These are phyloP conservation scores for Eufriesea mexicana DNA, from an alignment of 1,140 invertebrate genomes.

Conservation along the genomic window DNA sequence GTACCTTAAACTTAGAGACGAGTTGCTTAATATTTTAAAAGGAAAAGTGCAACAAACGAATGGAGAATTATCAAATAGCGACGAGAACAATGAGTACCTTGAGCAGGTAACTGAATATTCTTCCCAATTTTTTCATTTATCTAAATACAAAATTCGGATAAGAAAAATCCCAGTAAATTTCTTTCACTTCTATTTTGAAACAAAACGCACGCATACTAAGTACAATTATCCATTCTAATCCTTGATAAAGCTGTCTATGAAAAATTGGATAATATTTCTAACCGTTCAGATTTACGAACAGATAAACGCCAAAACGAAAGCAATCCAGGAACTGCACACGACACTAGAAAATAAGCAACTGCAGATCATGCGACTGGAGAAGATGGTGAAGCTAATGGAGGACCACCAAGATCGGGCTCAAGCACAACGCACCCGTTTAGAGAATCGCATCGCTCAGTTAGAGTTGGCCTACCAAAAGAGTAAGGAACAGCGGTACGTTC, in stretches of 20 bases:
- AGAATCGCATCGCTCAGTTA: constrained; percentile 84
- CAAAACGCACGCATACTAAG: too few species aligned
- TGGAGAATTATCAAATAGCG: constrained; percentile 12
- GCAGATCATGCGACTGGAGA: constrained; percentile 84
- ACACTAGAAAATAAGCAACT: constrained; percentile 84
- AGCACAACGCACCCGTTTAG: constrained; percentile 84
- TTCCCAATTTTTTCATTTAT: background rate
- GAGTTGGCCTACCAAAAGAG: constrained; percentile 79
- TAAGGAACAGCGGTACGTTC: constrained; percentile 72
- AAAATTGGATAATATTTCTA: background rate
- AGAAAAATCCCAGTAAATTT: too few species aligned
- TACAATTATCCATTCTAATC: too few species aligned
- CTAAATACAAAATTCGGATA: too few species aligned
- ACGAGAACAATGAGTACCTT: constrained; percentile 36
- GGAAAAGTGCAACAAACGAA: constrained; percentile 31
- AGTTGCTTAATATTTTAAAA: constrained; percentile 74
- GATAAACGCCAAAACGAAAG: constrained; percentile 80
- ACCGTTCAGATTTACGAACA: constrained; percentile 39
- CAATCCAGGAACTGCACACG: constrained; percentile 82
- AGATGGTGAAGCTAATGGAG: constrained; percentile 84
- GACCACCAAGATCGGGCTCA: constrained; percentile 85
- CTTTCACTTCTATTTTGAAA: too few species aligned
- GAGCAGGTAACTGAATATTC: constrained; percentile 18
- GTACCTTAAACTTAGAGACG: constrained; percentile 82
- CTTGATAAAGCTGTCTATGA: background rate